These are phyloP conservation scores for Heliconius charithonia DNA, from an alignment of 2,888 invertebrate genomes.

Conservation along the genomic window DNA sequence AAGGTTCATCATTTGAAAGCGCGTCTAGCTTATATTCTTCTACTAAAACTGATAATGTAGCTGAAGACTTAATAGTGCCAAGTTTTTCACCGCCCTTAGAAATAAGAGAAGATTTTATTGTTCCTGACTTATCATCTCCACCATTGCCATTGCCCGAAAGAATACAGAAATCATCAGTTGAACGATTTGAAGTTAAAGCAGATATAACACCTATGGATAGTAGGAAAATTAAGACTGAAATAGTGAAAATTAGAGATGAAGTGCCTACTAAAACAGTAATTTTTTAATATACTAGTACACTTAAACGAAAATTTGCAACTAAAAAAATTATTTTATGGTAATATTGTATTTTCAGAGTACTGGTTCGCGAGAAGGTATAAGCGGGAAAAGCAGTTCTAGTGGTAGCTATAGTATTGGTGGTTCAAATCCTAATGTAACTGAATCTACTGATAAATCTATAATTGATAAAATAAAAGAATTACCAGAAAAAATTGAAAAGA, in stretches of 20 bases:
- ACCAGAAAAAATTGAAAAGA: slow-evolving; percentile 58
- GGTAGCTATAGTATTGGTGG: slow-evolving; percentile 81
- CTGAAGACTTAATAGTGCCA: slow-evolving; percentile 86
- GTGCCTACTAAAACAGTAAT: slow-evolving; percentile 63
- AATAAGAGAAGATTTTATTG: slow-evolving; percentile 78
- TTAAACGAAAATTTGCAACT: background rate
- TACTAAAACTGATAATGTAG: slow-evolving; percentile 87
- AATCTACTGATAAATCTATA: slow-evolving; percentile 62
- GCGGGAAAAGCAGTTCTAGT: slow-evolving; percentile 81
- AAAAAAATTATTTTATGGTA: background rate
- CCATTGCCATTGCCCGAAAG: slow-evolving; percentile 76
- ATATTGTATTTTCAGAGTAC: slow-evolving; percentile 22
- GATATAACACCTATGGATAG: slow-evolving; percentile 70
- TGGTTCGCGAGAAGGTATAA: slow-evolving; percentile 64
- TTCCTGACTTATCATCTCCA: slow-evolving; percentile 75
- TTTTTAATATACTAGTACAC: background rate
- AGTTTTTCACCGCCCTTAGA: slow-evolving; percentile 84
- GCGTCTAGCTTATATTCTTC: slow-evolving; percentile 91
- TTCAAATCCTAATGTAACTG: slow-evolving; percentile 76
- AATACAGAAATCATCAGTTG: slow-evolving; percentile 64
- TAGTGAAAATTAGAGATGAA: slow-evolving; percentile 68
- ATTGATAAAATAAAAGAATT: slow-evolving; percentile 63
- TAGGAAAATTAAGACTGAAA: slow-evolving; percentile 81
- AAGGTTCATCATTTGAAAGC: slow-evolving; percentile 94
- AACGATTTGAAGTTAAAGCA: slow-evolving; percentile 75